These are phyloP conservation scores for Leucoraja ocellata DNA, from an alignment of 2,797 vertebrate genomes.

Conservation along the genomic window DNA sequence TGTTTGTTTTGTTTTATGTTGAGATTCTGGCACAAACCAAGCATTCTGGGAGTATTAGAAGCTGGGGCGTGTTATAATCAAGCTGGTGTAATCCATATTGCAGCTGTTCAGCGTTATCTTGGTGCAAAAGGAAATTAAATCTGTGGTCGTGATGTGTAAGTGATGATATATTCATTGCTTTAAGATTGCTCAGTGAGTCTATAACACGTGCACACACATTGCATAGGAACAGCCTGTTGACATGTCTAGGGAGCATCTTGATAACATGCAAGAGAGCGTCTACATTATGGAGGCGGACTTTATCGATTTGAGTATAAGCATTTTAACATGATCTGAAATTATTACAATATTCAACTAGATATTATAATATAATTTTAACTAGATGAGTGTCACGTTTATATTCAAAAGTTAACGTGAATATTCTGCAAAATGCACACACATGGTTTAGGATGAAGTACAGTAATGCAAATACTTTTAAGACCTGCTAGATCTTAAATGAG, in stretches of 20 bases:
- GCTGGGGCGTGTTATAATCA: conserved; percentile 14
- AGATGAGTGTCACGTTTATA: not conserved
- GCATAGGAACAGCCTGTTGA: conserved; percentile 23
- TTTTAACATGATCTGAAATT: conserved; percentile 20
- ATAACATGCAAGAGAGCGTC: not conserved
- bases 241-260: conserved; percentile 4
- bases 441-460: not conserved
- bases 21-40: not conserved
- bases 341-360: not conserved
- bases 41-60: not conserved
- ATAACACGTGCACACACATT: conserved; percentile 35
- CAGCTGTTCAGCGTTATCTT: conserved; percentile 35
- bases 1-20: not conserved
- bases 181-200: conserved; percentile 28
- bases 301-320: not conserved
- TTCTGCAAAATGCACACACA: not conserved
- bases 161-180: conserved; percentile 37
- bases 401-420: not conserved
- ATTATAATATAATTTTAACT: not conserved
- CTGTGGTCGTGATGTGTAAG: conserved; percentile 34
- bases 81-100: not conserved
- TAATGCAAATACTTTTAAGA: not conserved
- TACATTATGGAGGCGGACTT: not conserved
- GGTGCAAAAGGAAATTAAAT: conserved; percentile 38
- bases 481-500: not conserved